Percentiles rank a stretch among this genome's conserved stretches.
Conservation (phyloP, 2,113 vertebrate species). For the Brachypodius melanocephalos region DNA sequence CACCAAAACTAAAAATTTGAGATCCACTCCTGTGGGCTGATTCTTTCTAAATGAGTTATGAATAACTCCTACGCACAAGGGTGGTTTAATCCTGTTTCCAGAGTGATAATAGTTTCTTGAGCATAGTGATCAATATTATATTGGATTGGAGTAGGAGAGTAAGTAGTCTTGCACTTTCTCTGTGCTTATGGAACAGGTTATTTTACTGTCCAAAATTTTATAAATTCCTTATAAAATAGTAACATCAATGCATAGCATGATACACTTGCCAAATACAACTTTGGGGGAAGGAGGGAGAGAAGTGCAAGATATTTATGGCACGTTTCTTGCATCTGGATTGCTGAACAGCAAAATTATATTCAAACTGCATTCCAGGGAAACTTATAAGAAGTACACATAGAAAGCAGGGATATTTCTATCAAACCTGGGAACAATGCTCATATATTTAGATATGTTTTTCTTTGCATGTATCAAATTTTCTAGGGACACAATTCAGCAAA, state of each 20-base stretch:
- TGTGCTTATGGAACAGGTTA: neutral
- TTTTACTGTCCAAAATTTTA: neutral
- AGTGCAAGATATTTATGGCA: neutral
- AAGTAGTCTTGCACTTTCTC: neutral
- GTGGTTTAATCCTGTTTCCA: neutral
- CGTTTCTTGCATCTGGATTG: neutral
- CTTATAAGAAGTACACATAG: neutral
- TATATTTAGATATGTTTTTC: neutral
- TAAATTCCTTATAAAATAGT: neutral
- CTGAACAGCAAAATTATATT: neutral
- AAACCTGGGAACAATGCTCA: neutral
- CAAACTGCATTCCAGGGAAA: constrained; percentile 20
- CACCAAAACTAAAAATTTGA: neutral
- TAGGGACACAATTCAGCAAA: neutral
- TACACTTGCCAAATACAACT: neutral
- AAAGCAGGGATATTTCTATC: constrained; percentile 1
- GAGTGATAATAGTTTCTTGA: neutral
- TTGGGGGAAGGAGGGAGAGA: neutral
- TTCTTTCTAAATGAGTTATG: neutral
- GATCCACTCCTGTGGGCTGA: neutral
- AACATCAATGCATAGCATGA: neutral
- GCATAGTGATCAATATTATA: neutral
- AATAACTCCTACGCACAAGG: neutral
- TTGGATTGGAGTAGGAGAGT: neutral
- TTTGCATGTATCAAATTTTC: neutral